Percentiles rank a stretch among this genome's conserved stretches.
These are phyloP conservation scores for Sphinx pinastri DNA, from an alignment of 2,888 invertebrate species.

Conservation along the genomic window DNA sequence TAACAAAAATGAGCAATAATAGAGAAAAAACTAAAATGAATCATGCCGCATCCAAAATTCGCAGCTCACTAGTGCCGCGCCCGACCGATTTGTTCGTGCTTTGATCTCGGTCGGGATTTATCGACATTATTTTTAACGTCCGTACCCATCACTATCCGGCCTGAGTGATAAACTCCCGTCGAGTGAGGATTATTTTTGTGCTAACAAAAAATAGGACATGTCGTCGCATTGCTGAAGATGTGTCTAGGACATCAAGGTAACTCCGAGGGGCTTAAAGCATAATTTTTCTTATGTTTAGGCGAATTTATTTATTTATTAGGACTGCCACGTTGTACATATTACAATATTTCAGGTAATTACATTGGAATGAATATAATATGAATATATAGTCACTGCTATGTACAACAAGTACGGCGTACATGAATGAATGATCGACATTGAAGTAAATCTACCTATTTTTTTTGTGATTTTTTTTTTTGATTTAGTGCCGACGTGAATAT, in stretches of 20 bases:
- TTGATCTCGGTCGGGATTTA: slow-evolving; percentile 81
- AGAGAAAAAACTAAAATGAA: neutral
- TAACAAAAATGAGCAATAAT: neutral
- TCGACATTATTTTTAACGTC: slow-evolving; percentile 83
- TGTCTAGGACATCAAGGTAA: neutral
- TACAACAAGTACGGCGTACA: too few species aligned
- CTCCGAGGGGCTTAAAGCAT: too few species aligned
- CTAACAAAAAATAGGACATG: slow-evolving; percentile 27
- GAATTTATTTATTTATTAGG: too few species aligned
- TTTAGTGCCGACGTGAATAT: too few species aligned
- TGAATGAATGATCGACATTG: too few species aligned
- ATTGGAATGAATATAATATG: too few species aligned
- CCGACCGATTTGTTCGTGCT: slow-evolving; percentile 80
- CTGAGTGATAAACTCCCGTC: slow-evolving; percentile 67
- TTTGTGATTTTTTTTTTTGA: too few species aligned
- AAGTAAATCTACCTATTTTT: too few species aligned
- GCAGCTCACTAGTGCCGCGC: slow-evolving; percentile 45
- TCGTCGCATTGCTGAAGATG: neutral
- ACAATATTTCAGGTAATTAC: too few species aligned
- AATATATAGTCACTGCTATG: too few species aligned
- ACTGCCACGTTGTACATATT: too few species aligned
- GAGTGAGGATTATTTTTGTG: slow-evolving; percentile 48
- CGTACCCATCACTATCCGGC: slow-evolving; percentile 73
- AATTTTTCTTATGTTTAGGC: too few species aligned
- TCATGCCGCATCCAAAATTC: slow-evolving; percentile 53